These are phyloP conservation scores for Montipora sp. DNA, from an alignment of 64 coral and sea anemone species.

Conservation along the genomic window DNA sequence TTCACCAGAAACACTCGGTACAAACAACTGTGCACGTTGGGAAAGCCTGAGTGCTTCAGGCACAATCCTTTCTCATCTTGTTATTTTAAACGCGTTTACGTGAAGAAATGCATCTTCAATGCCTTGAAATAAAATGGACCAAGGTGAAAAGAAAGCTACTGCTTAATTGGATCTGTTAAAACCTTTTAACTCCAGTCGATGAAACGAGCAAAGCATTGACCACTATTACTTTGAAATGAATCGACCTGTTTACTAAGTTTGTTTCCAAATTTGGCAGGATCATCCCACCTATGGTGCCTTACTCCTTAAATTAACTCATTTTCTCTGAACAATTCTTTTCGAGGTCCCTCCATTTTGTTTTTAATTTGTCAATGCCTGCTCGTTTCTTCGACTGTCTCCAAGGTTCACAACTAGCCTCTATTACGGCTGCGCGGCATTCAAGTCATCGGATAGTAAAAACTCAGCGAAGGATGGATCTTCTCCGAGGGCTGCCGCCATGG, in stretches of 20 bases:
- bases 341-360: background rate
- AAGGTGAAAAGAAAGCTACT: background rate
- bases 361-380: background rate
- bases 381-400: conserved; percentile 47
- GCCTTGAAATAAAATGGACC: background rate
- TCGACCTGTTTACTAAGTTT: background rate
- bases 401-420: conserved; percentile 53
- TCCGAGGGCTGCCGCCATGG: conserved; percentile 41
- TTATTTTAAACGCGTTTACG: background rate
- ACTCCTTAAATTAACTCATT: too few species aligned
- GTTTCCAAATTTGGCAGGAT: too few species aligned
- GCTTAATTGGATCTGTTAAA: background rate
- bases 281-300: too few species aligned
- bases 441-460: background rate
- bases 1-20: background rate
- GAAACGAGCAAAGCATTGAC: conserved; percentile 4
- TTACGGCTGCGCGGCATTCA: conserved; percentile 34
- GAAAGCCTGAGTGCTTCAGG: background rate
- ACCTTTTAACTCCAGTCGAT: conserved; percentile 2
- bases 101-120: background rate
- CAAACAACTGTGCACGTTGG: background rate
- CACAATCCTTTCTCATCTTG: background rate
- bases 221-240: background rate
- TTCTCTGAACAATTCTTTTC: too few species aligned
- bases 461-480: conserved; percentile 14